Evolutionary conservation across 2,113 vertebrate species (phyloP), one percentile per base, ranked within the genome.

Genomic region (Mus spicilegus): DNA sequence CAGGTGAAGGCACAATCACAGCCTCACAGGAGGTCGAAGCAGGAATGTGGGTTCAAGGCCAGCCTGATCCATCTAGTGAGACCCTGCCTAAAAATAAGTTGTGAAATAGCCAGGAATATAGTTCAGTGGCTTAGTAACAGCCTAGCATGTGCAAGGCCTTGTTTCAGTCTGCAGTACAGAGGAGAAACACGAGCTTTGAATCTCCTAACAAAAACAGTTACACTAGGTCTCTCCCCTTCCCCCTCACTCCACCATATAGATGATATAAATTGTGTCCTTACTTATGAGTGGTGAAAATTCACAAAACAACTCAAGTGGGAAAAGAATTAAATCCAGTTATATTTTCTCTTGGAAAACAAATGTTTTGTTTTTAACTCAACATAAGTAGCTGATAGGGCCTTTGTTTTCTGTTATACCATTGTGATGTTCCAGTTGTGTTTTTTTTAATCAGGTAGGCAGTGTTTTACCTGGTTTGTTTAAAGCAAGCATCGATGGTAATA

Each of bases 391-490:
- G 3, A 13, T 85, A 69, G 77, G 3, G 56, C 13, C 67, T 95
- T 77, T 30, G 7, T 81, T 49, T 92, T 56, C 61, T 93, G 5
- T 86, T 80, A 36, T 16, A 93, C 86, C 22, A 56, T 36, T 56
- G 33, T n/a, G 9, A 11, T 78, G 36, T 36, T 39, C 26, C 80
- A 17, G 58, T 17, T 7, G 42, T 63, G 56, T 95, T 28, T 30
- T 78, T 91, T 7, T 1, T 17, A 24, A 73, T 84, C 26, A 56
- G 39, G 54, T 2, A 17, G 3, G 54, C 54, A 78, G 22, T 75
- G 33, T 75, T 87, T 93, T 78, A 87, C 24, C 75, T 89, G 67
- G 67, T 51, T 88, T 84, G 85, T 90, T 61, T 72, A 81, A 81
- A 78, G 42, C 42, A 61, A 81, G 42, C 90, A 88, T 58, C 61